Evolutionary conservation across 1,140 invertebrate species (phyloP).

Genomic region (Saccostrea glomerata): DNA sequence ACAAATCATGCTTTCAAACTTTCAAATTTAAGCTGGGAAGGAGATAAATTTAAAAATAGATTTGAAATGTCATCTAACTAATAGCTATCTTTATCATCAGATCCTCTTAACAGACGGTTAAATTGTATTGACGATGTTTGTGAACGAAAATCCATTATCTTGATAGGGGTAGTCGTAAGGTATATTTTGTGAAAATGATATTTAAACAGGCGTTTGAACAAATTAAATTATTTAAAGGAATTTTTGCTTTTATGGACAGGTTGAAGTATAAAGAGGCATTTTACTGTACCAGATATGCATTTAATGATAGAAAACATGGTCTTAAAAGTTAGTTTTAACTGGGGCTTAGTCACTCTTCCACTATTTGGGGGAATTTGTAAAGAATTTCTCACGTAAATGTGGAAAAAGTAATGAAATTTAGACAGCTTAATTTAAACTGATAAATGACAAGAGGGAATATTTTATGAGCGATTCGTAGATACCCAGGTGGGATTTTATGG

Average conservation of each 20-base stretch:
- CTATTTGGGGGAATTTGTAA: slow-evolving; percentile 10
- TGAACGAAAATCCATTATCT: slow-evolving; percentile 29
- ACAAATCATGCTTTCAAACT: slow-evolving; percentile 25
- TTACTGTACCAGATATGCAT: neutral
- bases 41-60: slow-evolving; percentile 18
- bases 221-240: slow-evolving; percentile 34
- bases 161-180: slow-evolving; percentile 16
- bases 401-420: slow-evolving; percentile 34
- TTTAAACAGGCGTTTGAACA: slow-evolving; percentile 34
- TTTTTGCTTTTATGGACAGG: slow-evolving; percentile 22
- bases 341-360: slow-evolving; percentile 4
- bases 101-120: neutral
- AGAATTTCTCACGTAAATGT: slow-evolving; percentile 36
- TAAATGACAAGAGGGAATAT: slow-evolving; percentile 31
- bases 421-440: slow-evolving; percentile 38
- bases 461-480: slow-evolving; percentile 20
- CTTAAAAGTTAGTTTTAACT: slow-evolving; percentile 1
- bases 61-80: neutral
- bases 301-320: slow-evolving; percentile 4
- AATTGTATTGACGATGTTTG: slow-evolving; percentile 14
- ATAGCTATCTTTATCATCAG: slow-evolving; percentile 25
- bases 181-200: slow-evolving; percentile 16
- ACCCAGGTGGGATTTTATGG: slow-evolving; percentile 10
- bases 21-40: slow-evolving; percentile 5
- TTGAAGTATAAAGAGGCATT: slow-evolving; percentile 6